A percentile compares a stretch with the other conserved stretches of the same genome.
phyloP scores from a whole-genome alignment of 2,888 invertebrate genomes.

The Metellina segmentata region DNA sequence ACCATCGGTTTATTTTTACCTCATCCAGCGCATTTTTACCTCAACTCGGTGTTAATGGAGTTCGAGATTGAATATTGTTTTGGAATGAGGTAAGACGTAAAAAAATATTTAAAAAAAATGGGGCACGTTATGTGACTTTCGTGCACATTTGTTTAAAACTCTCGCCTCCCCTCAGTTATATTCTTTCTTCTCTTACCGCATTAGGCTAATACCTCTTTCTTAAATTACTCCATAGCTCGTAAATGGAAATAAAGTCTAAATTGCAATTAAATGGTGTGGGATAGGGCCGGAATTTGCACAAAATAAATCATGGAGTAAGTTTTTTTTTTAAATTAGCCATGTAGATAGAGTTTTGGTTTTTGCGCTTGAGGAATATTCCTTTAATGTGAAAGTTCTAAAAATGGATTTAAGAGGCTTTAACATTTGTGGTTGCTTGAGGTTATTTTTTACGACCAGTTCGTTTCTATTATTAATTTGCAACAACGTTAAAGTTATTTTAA shows the following conservation, averaged over 20 bases:
- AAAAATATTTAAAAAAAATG: neutral
- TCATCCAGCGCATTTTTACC: conserved; percentile 20
- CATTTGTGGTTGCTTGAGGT: neutral
- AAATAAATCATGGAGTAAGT: neutral
- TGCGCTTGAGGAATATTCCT: neutral
- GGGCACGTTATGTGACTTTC: conserved; percentile 26
- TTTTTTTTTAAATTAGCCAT: neutral
- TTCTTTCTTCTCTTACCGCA: neutral
- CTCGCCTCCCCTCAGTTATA: neutral
- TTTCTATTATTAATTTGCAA: neutral
- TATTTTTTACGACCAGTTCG: neutral
- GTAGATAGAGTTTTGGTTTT: neutral
- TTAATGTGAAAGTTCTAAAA: neutral
- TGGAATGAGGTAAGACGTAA: conserved; percentile 5
- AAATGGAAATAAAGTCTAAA: conserved; percentile 30
- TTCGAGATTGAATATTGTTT: conserved; percentile 32
- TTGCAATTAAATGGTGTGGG: conserved; percentile 18
- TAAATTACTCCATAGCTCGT: conserved; percentile 12
- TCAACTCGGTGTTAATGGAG: conserved; percentile 41
- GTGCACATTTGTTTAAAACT: conserved; percentile 21
- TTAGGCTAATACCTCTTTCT: conserved; percentile 25
- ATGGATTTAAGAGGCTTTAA: neutral
- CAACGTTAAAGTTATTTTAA: neutral
- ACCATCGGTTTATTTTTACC: conserved; percentile 31
- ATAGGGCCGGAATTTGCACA: neutral